Base-by-base conservation (phyloP, 2,888 invertebrate species). In the Syritta pipiens region DNA sequence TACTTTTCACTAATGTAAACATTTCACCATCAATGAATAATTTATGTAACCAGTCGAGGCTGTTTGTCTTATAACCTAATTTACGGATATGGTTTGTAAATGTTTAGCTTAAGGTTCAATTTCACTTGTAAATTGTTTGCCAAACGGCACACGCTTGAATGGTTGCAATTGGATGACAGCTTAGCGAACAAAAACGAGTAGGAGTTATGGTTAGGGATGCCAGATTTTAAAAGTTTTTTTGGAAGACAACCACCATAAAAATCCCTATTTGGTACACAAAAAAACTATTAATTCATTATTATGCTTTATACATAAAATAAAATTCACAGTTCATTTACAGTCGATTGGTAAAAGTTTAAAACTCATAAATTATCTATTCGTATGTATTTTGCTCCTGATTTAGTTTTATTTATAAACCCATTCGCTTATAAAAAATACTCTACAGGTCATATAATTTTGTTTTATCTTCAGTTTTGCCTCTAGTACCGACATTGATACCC, bases 161-260 rank as follows among this genome's bases (percentile, higher is more conserved):
- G 46, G 37, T 49, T 69, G 19, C 42, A 69, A 49, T 69, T 69
- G 49, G 19, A 32, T 49, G 51, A 59, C 49, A 32, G 40, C 30
- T 69, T 42, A 10, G 30, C 59, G 60, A 69, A 69, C 49, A 69
- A 69, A 60, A n/a, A n/a, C n/a, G n/a, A n/a, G n/a, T n/a, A n/a
- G n/a, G n/a, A n/a, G n/a, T n/a, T n/a, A n/a, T n/a, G n/a, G 68
- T 59, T 26, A 59, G 32, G 68, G 26, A 24, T 20, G 9, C 7
- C 6, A 9, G 12, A 6, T 37, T 40, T 40, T 42, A 24, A 24
- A 9, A 40, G 10, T 17, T 12, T 6, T 10, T 6, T 14, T 26
- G 28, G 46, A 9, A 4, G 42, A 42, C 5, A 48, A 19, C 26
- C 28, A 37, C 17, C 17, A 12, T 24, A 53, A 53, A 32, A 60